Base-by-base conservation (phyloP, 2,797 vertebrate species). In the Clarias pachynema region DNA sequence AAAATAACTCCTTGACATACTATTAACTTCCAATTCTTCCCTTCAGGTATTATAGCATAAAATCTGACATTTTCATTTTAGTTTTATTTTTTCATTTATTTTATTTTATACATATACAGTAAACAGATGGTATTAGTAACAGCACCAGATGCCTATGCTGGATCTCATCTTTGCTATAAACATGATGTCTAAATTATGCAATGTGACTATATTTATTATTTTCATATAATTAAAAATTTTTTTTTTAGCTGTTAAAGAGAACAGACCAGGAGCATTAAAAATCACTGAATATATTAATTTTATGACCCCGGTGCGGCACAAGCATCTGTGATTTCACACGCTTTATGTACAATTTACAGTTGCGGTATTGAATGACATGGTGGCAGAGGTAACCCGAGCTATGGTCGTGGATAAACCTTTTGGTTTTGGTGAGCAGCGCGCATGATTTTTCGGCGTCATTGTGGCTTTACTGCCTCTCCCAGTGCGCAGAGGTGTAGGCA, bases 241-340 rank as follows among this genome's bases (percentile, higher is more conserved):
- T 62, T 57, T 75, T 68, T 85, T 79, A 65, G 60, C 81, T 82
- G 78, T 87, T 73, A 75, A 34, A 70, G 72, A 77, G 56, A 66
- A 56, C 14, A 72, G 82, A 83, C 49, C 59, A 70, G 79, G 66
- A n/a, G 66, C 57, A 44, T 74, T 73, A 75, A 84, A 66, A 70
- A 70, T 92, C 92, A 93, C 93, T 93, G 94, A 92, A 95, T 95
- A 95, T 94, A 95, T 95, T 93, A 94, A 92, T 91, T 94, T 96
- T 95, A 96, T 89, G 93, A 95, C 92, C 91, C 91, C 93, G 91
- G 92, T 95, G 93, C 92, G 92, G 95, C 96, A 95, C 96, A 95
- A 96, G 96, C 88, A 96, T 95, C 96, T 96, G 96, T 94, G 95
- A 97, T 97, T 97, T 96, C 95, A 93, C 93, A 95, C 95, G 92